Evolutionary conservation across 1,140 invertebrate species (phyloP), one percentile per base, ranked within the genome.

Genomic region (Drosophila aff.): DNA sequence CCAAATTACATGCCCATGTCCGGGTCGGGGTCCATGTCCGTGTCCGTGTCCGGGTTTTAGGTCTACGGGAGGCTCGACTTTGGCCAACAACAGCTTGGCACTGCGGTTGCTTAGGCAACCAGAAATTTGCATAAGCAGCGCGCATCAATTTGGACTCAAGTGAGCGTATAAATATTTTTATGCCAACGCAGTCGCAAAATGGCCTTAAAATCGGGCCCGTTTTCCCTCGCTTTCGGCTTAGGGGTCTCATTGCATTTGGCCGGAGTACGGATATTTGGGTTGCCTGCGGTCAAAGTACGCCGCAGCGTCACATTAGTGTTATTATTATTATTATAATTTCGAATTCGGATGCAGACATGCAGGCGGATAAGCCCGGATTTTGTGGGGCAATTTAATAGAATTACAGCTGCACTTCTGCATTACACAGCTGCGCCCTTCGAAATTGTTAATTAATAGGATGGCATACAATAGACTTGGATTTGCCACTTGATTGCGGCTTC

Each of bases 81-180:
- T 69, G 36, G 55, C 63, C 43, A 77, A 81, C 63, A 76, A 71
- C 76, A 76, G 62, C 69, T 68, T 76, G 75, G 58, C 71, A 59
- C 50, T 79, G 71, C 76, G 83, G 76, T 83, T 83, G 83, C 83
- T 87, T 89, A 72, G 81, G 58, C 80, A 78, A 84, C 68, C 66
- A 84, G 69, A 87, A 87, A 87, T 89, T 89, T 87, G 81, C 84
- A 87, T 87, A 87, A 87, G 78, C 80, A 86, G 80, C 83, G 83
- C 72, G 52, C 84, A 87, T 83, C 83, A 89, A 89, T 89, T 89
- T 71, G 68, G 28, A 74, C 49, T 83, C 81, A 89, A 74, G 84
- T 61, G 65, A 83, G 81, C 83, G 83, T 78, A 87, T 81, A 87
- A 87, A 89, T 83, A 83, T 87, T 87, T 89, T 83, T 87, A 89